Conservation (phyloP, 2,888 invertebrate genomes). For the Oithona nana region DNA sequence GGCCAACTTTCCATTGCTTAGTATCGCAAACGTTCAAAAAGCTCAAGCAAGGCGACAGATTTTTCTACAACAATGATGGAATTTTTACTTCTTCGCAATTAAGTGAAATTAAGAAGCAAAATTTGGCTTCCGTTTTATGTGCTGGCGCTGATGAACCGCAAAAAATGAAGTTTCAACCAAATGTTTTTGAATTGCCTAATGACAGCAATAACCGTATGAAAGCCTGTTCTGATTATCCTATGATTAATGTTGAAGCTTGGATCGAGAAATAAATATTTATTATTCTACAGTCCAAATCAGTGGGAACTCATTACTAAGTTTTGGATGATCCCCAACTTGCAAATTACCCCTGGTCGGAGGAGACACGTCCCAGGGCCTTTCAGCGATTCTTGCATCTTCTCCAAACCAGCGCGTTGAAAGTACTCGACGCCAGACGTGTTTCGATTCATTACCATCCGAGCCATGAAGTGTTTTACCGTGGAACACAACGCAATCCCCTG, state of each 20-base stretch:
- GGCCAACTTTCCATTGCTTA: slow-evolving; percentile 8
- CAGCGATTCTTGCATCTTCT: slow-evolving; percentile 23
- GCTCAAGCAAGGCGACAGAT: neutral
- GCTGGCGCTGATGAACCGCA: neutral
- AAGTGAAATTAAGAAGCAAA: neutral
- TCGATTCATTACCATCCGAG: slow-evolving; percentile 22
- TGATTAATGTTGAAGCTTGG: neutral
- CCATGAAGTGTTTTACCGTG: slow-evolving; percentile 23
- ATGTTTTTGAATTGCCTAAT: neutral
- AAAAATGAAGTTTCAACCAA: neutral
- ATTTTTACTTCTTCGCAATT: neutral
- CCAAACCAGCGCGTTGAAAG: slow-evolving; percentile 24
- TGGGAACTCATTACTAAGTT: neutral
- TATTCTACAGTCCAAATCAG: neutral
- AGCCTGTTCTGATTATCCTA: neutral
- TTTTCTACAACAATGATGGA: slow-evolving; percentile 3
- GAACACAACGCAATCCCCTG: slow-evolving; percentile 23
- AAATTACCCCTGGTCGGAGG: neutral
- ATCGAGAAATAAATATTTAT: no score
- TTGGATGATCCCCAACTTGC: neutral
- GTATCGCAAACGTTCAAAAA: neutral
- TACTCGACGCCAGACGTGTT: slow-evolving; percentile 20
- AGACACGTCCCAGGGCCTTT: slow-evolving; percentile 23
- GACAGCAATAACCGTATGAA: neutral
- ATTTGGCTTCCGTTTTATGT: slow-evolving; percentile 1